Evolutionary conservation across 1,140 invertebrate genomes (phyloP).

Genomic region (Diabrotica virgifera): DNA sequence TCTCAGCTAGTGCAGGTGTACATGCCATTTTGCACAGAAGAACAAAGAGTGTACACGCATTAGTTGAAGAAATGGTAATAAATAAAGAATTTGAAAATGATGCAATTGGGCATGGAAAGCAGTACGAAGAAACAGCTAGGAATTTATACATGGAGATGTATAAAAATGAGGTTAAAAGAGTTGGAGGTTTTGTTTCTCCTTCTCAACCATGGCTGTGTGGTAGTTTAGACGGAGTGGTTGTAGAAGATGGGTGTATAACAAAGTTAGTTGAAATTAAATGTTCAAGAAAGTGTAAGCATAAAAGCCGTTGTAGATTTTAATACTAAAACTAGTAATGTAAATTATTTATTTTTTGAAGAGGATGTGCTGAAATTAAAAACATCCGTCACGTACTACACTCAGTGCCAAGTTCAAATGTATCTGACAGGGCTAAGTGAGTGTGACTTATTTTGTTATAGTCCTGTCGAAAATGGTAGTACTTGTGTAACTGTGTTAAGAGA

Average conservation of each 20-base stretch:
- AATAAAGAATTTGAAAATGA: background rate
- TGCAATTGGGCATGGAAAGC: background rate
- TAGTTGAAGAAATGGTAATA: background rate
- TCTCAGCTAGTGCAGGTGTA: background rate
- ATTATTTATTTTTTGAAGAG: conserved; percentile 30
- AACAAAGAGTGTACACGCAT: background rate
- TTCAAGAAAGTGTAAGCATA: conserved; percentile 40
- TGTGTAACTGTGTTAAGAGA: conserved; percentile 28
- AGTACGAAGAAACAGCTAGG: background rate
- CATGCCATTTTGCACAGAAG: background rate
- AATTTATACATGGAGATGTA: background rate
- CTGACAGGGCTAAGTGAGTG: conserved; percentile 30
- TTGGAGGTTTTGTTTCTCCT: conserved; percentile 29
- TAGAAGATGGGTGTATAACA: conserved; percentile 21
- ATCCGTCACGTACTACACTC: conserved; percentile 33
- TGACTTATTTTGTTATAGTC: conserved; percentile 38
- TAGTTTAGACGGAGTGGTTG: conserved; percentile 37
- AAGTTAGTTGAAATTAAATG: conserved; percentile 41
- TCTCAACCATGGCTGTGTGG: conserved; percentile 36
- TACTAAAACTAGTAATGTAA: conserved; percentile 29
- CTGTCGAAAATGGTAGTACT: conserved; percentile 26
- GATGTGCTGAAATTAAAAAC: conserved; percentile 29
- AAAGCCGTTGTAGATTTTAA: conserved; percentile 29
- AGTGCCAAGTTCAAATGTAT: conserved; percentile 39
- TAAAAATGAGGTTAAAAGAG: conserved; percentile 21